Percentiles rank a stretch among this genome's conserved stretches.
phyloP scores from a whole-genome alignment of 2,888 invertebrate species.

The Seira musarum region DNA sequence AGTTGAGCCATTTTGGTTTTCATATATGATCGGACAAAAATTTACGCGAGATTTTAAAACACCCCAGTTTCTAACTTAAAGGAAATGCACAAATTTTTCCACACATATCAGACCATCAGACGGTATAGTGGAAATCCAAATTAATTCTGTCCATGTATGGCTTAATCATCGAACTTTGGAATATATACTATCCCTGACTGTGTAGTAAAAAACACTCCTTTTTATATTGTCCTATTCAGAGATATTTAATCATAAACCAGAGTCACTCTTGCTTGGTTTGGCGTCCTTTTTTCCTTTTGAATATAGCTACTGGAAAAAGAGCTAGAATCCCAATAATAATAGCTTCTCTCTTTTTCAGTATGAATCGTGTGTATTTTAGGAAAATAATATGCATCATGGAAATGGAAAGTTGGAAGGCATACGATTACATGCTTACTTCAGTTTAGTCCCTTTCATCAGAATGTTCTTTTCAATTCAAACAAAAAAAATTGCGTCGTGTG shows the following conservation, averaged over 20 bases:
- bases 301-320: not conserved
- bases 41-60: no score
- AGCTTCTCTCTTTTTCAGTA: not conserved
- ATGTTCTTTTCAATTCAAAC: not conserved
- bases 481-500: not conserved
- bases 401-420: no score
- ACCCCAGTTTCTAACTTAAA: no score
- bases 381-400: not conserved
- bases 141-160: conserved; percentile 6
- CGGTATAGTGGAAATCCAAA: not conserved
- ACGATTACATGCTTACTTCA: no score
- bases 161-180: conserved; percentile 9
- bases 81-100: not conserved
- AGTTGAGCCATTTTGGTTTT: no score
- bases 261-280: no score
- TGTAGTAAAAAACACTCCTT: conserved; percentile 5
- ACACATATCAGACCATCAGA: conserved; percentile 17
- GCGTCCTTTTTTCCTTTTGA: no score
- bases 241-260: conserved; percentile 38
- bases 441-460: no score
- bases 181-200: not conserved
- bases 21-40: no score
- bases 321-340: not conserved
- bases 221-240: not conserved
- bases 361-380: not conserved